These are phyloP conservation scores for Chaetorhynchus papuensis DNA, from an alignment of 2,113 vertebrate species.

Conservation along the genomic window DNA sequence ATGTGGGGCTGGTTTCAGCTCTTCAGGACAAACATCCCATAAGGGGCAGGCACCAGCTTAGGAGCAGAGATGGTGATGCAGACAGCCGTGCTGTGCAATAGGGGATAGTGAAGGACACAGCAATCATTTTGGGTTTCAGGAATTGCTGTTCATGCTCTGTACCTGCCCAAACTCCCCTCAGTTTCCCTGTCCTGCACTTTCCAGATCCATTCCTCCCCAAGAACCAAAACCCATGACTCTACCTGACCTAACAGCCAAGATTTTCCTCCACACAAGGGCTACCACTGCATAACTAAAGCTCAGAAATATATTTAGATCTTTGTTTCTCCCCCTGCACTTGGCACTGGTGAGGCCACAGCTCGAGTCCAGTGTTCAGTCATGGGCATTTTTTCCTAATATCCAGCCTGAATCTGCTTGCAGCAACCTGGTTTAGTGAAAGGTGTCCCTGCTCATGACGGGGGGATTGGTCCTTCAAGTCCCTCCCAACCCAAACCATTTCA, in stretches of 20 bases:
- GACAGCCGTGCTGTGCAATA: fast-evolving
- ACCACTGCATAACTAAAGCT: neutral
- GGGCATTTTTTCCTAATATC: neutral
- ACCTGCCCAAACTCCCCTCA: neutral
- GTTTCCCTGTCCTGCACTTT: neutral
- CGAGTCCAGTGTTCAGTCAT: fast-evolving
- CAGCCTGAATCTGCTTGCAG: neutral
- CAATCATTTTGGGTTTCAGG: neutral
- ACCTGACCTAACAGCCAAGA: no score
- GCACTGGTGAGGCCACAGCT: neutral
- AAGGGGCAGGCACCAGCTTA: neutral
- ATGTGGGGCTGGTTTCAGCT: fast-evolving
- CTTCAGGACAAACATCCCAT: neutral
- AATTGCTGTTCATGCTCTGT: neutral
- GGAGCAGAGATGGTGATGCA: neutral
- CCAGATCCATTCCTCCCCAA: neutral
- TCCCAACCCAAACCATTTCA: neutral
- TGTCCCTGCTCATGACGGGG: neutral
- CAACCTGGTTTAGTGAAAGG: neutral
- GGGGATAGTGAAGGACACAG: neutral
- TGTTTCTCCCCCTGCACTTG: neutral
- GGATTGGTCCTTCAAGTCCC: neutral
- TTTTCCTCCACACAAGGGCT: neutral
- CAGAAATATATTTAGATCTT: neutral
- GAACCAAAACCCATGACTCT: neutral